Evolutionary conservation across 2,797 vertebrate species (phyloP).

Genomic region (Australoheros facetus): DNA sequence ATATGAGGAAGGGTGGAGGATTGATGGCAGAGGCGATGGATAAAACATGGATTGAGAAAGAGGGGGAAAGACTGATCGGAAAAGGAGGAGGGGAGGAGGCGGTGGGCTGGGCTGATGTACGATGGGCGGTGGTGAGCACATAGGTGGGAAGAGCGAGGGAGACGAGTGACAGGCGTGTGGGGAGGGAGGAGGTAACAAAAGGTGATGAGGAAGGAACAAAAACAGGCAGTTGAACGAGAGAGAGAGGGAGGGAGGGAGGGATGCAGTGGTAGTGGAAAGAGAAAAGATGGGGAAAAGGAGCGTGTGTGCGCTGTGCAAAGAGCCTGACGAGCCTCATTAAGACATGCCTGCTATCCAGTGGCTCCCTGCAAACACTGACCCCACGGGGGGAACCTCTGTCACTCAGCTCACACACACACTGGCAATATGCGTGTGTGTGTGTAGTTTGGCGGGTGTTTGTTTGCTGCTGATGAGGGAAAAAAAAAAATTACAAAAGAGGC

Average conservation of each 20-base stretch:
- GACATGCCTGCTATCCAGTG: constrained; percentile 59
- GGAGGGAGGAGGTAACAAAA: constrained; percentile 7
- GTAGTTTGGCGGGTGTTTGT: not conserved
- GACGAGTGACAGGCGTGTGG: constrained; percentile 21
- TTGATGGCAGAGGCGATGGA: constrained; percentile 22
- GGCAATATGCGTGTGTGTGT: not conserved
- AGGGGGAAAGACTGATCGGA: constrained; percentile 44
- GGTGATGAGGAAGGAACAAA: constrained; percentile 48
- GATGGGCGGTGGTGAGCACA: constrained; percentile 9
- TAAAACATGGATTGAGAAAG: constrained; percentile 54
- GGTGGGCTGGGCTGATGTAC: constrained; percentile 21
- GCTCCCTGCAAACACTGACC: constrained; percentile 68
- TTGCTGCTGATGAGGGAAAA: not conserved
- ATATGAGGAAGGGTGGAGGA: constrained; percentile 16
- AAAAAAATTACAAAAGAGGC: not conserved
- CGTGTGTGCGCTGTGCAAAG: constrained; percentile 31
- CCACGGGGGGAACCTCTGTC: constrained; percentile 65
- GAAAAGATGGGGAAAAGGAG: constrained; percentile 11
- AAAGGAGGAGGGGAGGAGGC: constrained; percentile 7
- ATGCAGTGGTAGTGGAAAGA: not conserved
- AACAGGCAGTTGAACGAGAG: constrained; percentile 11
- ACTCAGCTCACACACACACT: constrained; percentile 35
- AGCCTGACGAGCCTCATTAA: constrained; percentile 75
- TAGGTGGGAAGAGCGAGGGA: constrained; percentile 13
- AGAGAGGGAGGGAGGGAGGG: not conserved